Base-by-base conservation (phyloP, 1,140 invertebrate genomes). In the Caligus rogercresseyi region DNA sequence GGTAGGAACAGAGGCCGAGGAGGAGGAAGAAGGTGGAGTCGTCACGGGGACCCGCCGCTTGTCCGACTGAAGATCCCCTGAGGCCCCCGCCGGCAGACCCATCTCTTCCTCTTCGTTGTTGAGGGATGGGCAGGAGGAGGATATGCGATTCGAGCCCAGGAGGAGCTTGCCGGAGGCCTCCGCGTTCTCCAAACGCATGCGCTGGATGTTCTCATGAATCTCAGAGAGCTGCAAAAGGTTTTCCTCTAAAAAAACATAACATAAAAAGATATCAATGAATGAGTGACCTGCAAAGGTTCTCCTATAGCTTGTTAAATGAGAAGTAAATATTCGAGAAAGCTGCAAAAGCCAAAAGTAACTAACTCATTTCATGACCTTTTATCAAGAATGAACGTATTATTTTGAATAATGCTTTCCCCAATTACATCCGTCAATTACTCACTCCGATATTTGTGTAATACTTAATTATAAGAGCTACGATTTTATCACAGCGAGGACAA, bases 131-230 rank as follows among this genome's bases (percentile, higher is more conserved):
- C 54, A 56, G 2, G 54, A 56, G 20, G 54, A 21, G 54, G 54
- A 56, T 25, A 25, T 2, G 1, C 54, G 54, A 7, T 53, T 16
- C 15, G 54, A 21, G 16, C 54, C 19, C 54, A 25, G 2, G n/a
- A 25, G 54, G 19, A 21, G 16, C 13, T 25, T 20, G 15, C 54
- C 24, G 15, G 54, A 25, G 15, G 19, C 54, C 54, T 56, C 26
- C 1, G 57, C 26, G n/a, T 60, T 60, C n/a, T 20, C 57, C 11
- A 60, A 3, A 16, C 57, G 57, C 57, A 60, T 60, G 1, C 26
- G 23, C 26, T 60, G 57, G 43, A 60, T 60, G 23, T 43, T 25
- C n/a, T 60, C 57, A 13, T 60, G 57, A 15, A 60, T 60, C 15
- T 43, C 24, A 21, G 57, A 25, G 16, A 60, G 43, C 19, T 60